These are phyloP conservation scores for Chroicocephalus ridibundus DNA, from an alignment of 2,113 vertebrate genomes.

Conservation along the genomic window DNA sequence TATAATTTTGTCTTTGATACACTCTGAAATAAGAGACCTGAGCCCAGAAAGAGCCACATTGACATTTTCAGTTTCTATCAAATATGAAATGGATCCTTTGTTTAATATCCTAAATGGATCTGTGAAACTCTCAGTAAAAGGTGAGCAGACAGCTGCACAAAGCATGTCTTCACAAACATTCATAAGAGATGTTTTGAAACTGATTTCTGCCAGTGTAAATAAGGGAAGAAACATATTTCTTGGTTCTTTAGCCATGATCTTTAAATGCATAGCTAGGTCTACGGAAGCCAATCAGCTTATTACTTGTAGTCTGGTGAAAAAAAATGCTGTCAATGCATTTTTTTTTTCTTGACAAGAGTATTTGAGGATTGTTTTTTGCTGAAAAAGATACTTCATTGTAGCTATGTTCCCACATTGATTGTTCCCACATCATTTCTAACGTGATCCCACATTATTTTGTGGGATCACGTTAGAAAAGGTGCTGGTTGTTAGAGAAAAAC, in stretches of 20 bases:
- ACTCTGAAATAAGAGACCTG: not conserved
- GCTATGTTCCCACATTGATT: no score
- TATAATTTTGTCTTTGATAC: slow-evolving; percentile 16
- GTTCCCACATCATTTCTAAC: no score
- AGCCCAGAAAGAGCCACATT: not conserved
- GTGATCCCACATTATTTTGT: not conserved
- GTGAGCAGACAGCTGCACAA: not conserved
- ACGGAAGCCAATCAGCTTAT: not conserved
- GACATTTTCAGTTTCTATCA: not conserved
- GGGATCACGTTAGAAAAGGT: not conserved
- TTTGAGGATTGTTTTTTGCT: not conserved
- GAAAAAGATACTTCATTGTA: not conserved
- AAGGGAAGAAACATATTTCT: not conserved
- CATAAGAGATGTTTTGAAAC: not conserved
- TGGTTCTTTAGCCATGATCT: not conserved
- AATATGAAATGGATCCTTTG: not conserved
- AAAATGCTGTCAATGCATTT: not conserved
- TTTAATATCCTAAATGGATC: not conserved
- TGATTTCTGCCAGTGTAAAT: not conserved
- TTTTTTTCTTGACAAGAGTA: not conserved
- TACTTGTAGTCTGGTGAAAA: not conserved
- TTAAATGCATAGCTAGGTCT: not conserved
- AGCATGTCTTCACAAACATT: not conserved
- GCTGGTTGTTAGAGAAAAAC: not conserved
- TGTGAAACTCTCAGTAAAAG: not conserved